These are phyloP conservation scores for Stenoptilia bipunctidactyla DNA, from an alignment of 2,888 invertebrate genomes.

Conservation along the genomic window DNA sequence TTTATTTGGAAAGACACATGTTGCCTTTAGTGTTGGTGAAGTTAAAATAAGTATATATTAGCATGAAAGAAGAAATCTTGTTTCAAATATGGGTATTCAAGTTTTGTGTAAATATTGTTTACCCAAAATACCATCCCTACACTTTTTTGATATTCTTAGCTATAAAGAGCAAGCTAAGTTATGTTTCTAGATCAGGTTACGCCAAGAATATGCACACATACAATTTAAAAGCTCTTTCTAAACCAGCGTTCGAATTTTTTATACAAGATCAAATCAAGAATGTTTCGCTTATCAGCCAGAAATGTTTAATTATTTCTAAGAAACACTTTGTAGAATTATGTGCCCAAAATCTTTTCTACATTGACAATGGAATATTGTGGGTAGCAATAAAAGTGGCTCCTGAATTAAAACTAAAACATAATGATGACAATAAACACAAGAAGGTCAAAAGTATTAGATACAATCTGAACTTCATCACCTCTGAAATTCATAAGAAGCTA, in stretches of 20 bases:
- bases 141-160: slow-evolving; percentile 51
- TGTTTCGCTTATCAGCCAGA: slow-evolving; percentile 34
- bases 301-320: slow-evolving; percentile 49
- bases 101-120: slow-evolving; percentile 54
- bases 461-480: slow-evolving; percentile 38
- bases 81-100: slow-evolving; percentile 55
- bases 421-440: slow-evolving; percentile 18
- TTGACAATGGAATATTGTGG: slow-evolving; percentile 58
- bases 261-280: slow-evolving; percentile 30
- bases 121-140: slow-evolving; percentile 58
- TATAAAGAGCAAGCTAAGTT: slow-evolving; percentile 47
- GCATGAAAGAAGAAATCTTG: slow-evolving; percentile 43
- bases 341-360: slow-evolving; percentile 56
- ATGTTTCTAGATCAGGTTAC: slow-evolving; percentile 21
- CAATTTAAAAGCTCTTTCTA: slow-evolving; percentile 34
- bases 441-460: slow-evolving; percentile 26
- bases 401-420: slow-evolving; percentile 31
- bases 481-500: slow-evolving; percentile 48
- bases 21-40: too few species aligned
- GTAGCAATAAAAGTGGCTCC: slow-evolving; percentile 39
- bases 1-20: too few species aligned
- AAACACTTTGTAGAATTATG: slow-evolving; percentile 48
- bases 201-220: slow-evolving; percentile 31
- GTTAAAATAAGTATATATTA: slow-evolving; percentile 16
- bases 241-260: slow-evolving; percentile 28